A percentile compares a stretch with the other conserved stretches of the same genome.
Conservation (phyloP, 2,113 vertebrate species). For the Litocranius walleri region DNA sequence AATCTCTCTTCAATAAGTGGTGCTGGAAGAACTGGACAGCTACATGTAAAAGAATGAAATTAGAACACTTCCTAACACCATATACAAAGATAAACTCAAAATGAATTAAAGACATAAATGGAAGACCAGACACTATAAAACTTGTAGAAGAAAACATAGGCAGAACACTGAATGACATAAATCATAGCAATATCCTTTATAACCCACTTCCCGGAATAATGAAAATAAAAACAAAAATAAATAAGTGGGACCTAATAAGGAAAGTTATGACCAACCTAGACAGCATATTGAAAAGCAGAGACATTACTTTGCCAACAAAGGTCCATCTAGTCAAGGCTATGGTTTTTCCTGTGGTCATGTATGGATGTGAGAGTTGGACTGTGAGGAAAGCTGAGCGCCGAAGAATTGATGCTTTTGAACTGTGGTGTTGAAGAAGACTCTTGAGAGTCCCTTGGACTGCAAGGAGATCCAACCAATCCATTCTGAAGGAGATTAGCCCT, state of each 20-base stretch:
- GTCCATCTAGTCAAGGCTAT: too few species aligned
- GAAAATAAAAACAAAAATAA: background rate
- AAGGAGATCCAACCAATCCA: too few species aligned
- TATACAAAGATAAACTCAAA: background rate
- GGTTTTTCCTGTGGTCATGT: too few species aligned
- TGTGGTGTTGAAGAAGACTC: too few species aligned
- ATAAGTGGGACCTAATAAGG: background rate
- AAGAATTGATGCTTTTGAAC: too few species aligned
- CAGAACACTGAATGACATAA: background rate
- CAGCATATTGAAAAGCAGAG: too few species aligned
- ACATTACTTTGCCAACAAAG: too few species aligned
- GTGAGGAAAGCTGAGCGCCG: rapidly evolving
- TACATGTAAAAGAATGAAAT: background rate
- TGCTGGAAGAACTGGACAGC: background rate
- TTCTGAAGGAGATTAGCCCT: too few species aligned
- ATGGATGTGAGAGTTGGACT: too few species aligned
- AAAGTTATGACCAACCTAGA: too few species aligned
- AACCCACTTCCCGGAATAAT: background rate
- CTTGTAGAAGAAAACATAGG: background rate
- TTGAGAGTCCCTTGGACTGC: too few species aligned
- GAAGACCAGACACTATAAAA: background rate
- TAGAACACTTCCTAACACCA: background rate
- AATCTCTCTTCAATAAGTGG: background rate
- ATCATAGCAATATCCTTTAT: background rate
- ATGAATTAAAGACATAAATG: background rate